Percentiles rank a stretch among this genome's conserved stretches.
Conservation (phyloP, 2,888 invertebrate species). For the Strigamia transsilvanica region DNA sequence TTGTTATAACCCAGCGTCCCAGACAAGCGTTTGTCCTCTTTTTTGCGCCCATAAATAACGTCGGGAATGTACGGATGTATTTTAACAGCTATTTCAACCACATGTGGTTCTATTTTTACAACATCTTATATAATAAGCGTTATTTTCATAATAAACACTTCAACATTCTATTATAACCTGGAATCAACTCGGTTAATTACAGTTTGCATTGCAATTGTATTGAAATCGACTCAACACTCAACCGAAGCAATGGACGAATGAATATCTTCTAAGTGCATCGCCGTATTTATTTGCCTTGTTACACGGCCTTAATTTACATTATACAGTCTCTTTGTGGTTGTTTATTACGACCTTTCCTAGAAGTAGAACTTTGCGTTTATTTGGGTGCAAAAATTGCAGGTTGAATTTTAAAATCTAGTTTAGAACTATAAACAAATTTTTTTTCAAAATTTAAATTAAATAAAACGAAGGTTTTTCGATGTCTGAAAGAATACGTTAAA, state of each 20-base stretch:
- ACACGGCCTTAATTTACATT: background rate
- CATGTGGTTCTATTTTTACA: no score
- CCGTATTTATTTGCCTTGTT: background rate
- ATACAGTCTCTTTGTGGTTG: background rate
- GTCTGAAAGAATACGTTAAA: no score
- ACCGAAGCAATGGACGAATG: background rate
- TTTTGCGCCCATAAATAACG: conserved; percentile 11
- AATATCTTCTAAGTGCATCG: background rate
- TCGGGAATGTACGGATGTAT: background rate
- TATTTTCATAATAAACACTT: background rate
- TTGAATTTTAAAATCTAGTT: background rate
- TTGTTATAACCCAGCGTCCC: background rate
- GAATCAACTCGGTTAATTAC: background rate
- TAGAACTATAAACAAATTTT: background rate
- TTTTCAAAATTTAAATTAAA: background rate
- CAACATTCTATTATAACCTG: background rate
- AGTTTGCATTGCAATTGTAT: background rate
- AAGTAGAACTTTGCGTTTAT: background rate
- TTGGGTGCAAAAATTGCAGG: background rate
- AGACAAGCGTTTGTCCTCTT: conserved; percentile 4
- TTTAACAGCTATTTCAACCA: background rate
- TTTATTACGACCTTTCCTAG: conserved; percentile 1
- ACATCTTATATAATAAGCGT: background rate
- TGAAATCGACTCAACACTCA: background rate
- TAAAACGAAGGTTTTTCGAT: no score